These are phyloP conservation scores for Dipodomys spectabilis DNA, from an alignment of 2,113 vertebrate species.

Conservation along the genomic window DNA sequence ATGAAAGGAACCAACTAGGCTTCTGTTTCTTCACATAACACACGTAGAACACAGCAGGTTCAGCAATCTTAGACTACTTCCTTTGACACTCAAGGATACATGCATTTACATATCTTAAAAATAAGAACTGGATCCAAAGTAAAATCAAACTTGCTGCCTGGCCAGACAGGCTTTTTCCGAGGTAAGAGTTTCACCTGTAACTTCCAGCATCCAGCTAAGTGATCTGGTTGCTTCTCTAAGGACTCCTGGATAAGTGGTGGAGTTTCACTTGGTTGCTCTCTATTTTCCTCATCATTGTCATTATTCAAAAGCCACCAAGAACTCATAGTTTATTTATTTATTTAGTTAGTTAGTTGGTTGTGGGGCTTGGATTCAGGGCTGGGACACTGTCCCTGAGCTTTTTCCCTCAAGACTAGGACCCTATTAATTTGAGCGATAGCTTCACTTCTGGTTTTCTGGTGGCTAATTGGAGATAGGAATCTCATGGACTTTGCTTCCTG, in stretches of 20 bases:
- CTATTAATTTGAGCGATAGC: too few species aligned
- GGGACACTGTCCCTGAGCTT: too few species aligned
- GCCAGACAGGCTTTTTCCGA: slow-evolving; percentile 49
- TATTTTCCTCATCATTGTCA: slow-evolving; percentile 52
- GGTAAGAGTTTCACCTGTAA: slow-evolving; percentile 12
- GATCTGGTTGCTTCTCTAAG: slow-evolving; percentile 60
- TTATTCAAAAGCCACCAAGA: slow-evolving; percentile 71
- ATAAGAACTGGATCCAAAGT: slow-evolving; percentile 60
- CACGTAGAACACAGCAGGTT: not conserved
- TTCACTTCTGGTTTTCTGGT: too few species aligned
- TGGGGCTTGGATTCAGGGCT: too few species aligned
- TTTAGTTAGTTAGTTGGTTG: too few species aligned
- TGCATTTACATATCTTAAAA: slow-evolving; percentile 65
- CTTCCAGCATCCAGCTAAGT: slow-evolving; percentile 2
- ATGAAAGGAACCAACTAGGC: slow-evolving; percentile 4
- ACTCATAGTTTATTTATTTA: not conserved
- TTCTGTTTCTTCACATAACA: slow-evolving; percentile 16
- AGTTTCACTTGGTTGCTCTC: slow-evolving; percentile 38
- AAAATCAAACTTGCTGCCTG: slow-evolving; percentile 56
- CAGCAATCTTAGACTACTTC: slow-evolving; percentile 53
- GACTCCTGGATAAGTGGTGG: slow-evolving; percentile 46
- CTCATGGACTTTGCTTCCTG: too few species aligned
- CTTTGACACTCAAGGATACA: slow-evolving; percentile 46
- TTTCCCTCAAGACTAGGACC: too few species aligned
- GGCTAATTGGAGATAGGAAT: too few species aligned